Conservation (phyloP, 2,888 invertebrate genomes). For the Aphidoletes aphidimyza region DNA sequence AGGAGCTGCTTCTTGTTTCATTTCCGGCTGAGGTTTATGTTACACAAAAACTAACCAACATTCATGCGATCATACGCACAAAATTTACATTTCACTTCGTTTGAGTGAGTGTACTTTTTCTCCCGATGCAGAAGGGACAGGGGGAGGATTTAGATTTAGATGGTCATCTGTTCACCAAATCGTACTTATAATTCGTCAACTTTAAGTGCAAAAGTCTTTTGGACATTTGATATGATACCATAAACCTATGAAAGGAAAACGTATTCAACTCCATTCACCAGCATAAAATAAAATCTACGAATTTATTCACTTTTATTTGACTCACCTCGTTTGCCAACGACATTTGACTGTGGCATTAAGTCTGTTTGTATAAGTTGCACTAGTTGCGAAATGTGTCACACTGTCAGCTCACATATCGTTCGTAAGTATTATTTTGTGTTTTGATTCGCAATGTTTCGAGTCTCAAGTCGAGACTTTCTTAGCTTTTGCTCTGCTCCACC, state of each 20-base stretch:
- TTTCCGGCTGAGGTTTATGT: conserved; percentile 1
- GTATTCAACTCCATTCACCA: neutral
- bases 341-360: too few species aligned
- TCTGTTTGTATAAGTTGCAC: too few species aligned
- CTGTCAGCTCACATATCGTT: too few species aligned
- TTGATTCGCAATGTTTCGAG: too few species aligned
- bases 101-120: neutral
- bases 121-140: too few species aligned
- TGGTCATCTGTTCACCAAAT: conserved; percentile 27
- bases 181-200: neutral
- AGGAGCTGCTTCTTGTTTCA: neutral
- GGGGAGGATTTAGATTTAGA: neutral
- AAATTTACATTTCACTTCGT: neutral
- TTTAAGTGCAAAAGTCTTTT: neutral
- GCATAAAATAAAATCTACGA: neutral
- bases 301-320: conserved; percentile 33
- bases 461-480: too few species aligned
- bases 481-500: too few species aligned
- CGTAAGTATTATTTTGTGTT: too few species aligned
- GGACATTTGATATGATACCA: neutral
- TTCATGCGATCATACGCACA: neutral
- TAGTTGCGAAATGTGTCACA: too few species aligned
- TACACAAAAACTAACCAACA: neutral
- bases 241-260: neutral
- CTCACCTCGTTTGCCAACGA: too few species aligned